Conservation (phyloP, 2,113 vertebrate genomes). For the Zapornia atra region DNA sequence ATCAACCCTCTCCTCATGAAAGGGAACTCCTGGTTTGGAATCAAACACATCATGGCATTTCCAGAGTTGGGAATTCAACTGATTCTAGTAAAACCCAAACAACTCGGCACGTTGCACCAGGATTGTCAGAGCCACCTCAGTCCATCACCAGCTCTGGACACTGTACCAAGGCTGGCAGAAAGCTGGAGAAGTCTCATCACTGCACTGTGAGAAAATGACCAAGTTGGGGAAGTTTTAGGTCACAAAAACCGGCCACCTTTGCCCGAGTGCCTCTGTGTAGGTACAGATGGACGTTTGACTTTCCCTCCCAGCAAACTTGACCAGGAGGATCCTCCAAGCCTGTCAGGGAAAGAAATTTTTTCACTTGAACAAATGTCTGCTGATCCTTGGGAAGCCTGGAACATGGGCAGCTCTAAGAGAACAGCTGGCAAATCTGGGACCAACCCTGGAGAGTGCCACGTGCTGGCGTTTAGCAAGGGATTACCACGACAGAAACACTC, state of each 20-base stretch:
- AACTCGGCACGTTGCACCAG: fast-evolving
- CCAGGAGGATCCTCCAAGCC: neutral
- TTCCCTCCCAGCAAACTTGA: neutral
- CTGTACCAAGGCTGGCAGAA: neutral
- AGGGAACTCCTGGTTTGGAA: neutral
- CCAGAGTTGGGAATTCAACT: neutral
- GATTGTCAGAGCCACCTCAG: neutral
- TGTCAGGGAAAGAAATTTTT: neutral
- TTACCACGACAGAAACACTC: neutral
- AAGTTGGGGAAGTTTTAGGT: neutral
- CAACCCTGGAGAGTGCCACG: fast-evolving
- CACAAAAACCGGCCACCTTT: neutral
- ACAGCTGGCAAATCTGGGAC: neutral
- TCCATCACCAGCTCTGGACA: neutral
- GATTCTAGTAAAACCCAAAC: neutral
- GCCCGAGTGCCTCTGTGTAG: neutral
- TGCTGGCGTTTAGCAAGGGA: neutral
- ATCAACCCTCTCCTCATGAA: neutral
- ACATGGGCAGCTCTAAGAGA: neutral
- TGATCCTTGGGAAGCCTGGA: neutral
- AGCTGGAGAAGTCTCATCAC: neutral
- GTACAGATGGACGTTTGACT: neutral
- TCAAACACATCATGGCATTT: neutral
- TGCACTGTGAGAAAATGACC: neutral
- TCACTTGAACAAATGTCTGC: neutral